These are phyloP conservation scores for Ennomos erosarius DNA, from an alignment of 2,888 invertebrate species.

Conservation along the genomic window DNA sequence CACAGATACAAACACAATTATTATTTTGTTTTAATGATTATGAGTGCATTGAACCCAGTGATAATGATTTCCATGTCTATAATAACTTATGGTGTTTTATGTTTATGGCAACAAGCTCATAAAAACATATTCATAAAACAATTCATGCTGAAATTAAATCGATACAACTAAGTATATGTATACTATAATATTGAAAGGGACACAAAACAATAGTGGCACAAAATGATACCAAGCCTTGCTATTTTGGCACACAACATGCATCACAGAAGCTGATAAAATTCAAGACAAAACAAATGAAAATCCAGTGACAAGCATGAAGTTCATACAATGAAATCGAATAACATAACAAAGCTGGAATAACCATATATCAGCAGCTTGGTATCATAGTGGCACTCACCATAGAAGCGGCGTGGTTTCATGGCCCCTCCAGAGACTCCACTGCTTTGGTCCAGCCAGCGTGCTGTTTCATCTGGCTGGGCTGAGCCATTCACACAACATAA, in stretches of 20 bases:
- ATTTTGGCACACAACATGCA: conserved; percentile 19
- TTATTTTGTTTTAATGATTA: conserved; percentile 39
- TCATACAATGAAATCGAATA: conserved; percentile 48
- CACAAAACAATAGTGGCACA: neutral
- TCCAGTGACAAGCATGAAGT: conserved; percentile 58
- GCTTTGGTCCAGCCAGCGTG: conserved; percentile 78
- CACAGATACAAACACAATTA: conserved; percentile 35
- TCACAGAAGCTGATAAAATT: conserved; percentile 40
- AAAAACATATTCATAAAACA: conserved; percentile 7
- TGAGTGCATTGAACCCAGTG: conserved; percentile 54
- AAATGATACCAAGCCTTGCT: conserved; percentile 4
- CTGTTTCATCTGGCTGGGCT: conserved; percentile 83
- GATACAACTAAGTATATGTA: neutral
- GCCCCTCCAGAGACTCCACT: conserved; percentile 63
- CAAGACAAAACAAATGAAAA: conserved; percentile 45
- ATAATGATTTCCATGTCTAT: too few relatives aligned
- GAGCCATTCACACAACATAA: conserved; percentile 84
- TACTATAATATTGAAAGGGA: too few relatives aligned
- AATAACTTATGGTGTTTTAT: too few relatives aligned
- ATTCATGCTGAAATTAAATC: conserved; percentile 16
- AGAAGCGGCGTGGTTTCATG: conserved; percentile 78
- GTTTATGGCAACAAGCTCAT: neutral
- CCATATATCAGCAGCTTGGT: conserved; percentile 26
- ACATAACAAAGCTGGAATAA: conserved; percentile 41
- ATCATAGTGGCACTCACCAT: conserved; percentile 72